Conservation (phyloP, 1,140 invertebrate species). For the Lasioglossum albipes region DNA sequence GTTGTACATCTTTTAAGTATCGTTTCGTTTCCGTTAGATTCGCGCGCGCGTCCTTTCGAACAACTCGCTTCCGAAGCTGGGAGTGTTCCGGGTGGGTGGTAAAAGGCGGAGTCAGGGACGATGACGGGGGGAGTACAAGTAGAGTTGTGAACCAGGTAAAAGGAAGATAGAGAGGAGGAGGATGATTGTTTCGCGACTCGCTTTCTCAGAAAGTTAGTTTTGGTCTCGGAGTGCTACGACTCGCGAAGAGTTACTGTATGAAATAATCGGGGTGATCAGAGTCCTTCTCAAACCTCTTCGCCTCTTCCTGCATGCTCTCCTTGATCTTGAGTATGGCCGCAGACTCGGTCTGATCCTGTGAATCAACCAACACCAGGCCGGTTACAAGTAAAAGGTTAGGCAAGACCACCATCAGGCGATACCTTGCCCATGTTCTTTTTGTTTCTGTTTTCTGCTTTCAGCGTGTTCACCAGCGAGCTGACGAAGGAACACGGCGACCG, state of each 20-base stretch:
- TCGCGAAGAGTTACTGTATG: slow-evolving; percentile 88
- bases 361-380: slow-evolving; percentile 83
- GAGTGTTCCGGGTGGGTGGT: neutral
- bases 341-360: slow-evolving; percentile 97
- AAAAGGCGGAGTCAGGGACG: slow-evolving; percentile 27
- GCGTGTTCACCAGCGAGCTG: slow-evolving; percentile 54
- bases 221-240: slow-evolving; percentile 72
- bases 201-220: slow-evolving; percentile 70
- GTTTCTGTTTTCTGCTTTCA: neutral
- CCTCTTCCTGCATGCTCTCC: slow-evolving; percentile 99
- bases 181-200: slow-evolving; percentile 38
- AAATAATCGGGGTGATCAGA: slow-evolving; percentile 97
- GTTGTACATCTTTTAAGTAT: neutral
- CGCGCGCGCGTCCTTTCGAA: neutral
- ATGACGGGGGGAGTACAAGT: slow-evolving; percentile 18
- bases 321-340: slow-evolving; percentile 99
- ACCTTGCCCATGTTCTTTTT: slow-evolving; percentile 49
- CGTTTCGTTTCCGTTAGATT: too few species aligned
- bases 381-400: slow-evolving; percentile 80
- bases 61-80: neutral
- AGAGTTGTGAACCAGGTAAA: slow-evolving; percentile 15
- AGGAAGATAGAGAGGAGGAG: slow-evolving; percentile 18
- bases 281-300: slow-evolving; percentile 99
- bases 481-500: slow-evolving; percentile 3
- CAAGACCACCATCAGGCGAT: slow-evolving; percentile 77